phyloP scores from a whole-genome alignment of 2,888 invertebrate species.

The Dilophus febrilis region DNA sequence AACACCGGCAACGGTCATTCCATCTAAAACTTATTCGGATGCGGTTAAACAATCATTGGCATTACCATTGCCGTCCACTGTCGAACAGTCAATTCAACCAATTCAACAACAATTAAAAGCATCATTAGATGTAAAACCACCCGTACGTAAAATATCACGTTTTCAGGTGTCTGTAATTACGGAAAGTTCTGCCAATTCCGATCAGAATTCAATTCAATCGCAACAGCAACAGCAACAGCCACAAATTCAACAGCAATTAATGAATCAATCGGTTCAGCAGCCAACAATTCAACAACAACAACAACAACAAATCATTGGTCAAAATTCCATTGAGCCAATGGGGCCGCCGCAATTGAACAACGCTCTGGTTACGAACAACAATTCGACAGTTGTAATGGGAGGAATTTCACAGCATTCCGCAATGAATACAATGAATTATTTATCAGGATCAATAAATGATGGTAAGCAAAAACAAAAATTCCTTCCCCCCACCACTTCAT shows the following conservation, averaged over 20 bases:
- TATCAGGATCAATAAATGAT: no score
- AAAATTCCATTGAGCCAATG: not conserved
- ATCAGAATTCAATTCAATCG: no score
- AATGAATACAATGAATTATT: no score
- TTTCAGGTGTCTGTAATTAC: conserved; percentile 65
- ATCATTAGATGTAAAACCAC: not conserved
- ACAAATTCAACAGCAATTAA: not conserved
- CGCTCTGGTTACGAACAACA: no score
- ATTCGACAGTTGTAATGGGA: no score
- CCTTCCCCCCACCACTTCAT: no score
- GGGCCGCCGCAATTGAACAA: not conserved
- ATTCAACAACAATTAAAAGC: conserved; percentile 6
- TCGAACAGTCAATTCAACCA: conserved; percentile 1
- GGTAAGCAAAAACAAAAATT: no score
- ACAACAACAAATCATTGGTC: no score
- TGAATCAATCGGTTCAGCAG: no score
- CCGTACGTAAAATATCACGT: conserved; percentile 48
- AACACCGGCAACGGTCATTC: conserved; percentile 4
- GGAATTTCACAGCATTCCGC: no score
- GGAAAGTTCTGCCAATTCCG: conserved; percentile 28
- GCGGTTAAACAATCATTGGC: not conserved
- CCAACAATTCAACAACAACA: no score
- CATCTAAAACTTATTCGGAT: conserved; percentile 1
- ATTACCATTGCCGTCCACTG: not conserved
- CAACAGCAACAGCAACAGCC: no score